Base-by-base conservation (phyloP, 1,140 invertebrate species). In the Meteorus sp. region DNA sequence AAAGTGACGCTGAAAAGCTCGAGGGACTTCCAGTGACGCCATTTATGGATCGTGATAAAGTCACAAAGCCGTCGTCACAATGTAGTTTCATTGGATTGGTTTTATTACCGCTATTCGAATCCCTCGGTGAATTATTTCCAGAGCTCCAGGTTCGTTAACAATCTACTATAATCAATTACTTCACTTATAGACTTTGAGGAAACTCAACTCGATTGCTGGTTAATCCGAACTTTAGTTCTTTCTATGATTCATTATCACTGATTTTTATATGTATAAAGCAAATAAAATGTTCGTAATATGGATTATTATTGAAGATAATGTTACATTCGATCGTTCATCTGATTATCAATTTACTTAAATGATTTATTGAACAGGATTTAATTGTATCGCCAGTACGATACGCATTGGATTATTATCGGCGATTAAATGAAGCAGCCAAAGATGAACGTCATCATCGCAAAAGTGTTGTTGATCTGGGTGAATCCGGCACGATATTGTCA, bases 11-110 rank as follows among this genome's bases (percentile, higher is more conserved):
- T 5, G 91, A 94, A 70, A 93, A 93, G 71, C 80, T 90, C 35
- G 89, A 92, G 74, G 91, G 91, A 6, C 80, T 94, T 56, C 91
- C 91, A 1, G 90, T 93, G 1, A 92, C 91, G 5, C 91, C 91
- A 0, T 94, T 93, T 70, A 94, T 94, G 92, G 92, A 94, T 72
- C 83, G 91, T n/a, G 90, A 93, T 58, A 93, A 92, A 79, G 89
- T 94, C 9, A 92, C 90, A 33, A 93, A 93, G 76, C 88, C 90
- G 2, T 89, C 89, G 22, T 92, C 91, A 0, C 92, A 94, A 73
- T 89, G 90, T 71, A 89, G 89, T 52, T 94, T 94, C 76, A 94
- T 94, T 65, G 90, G 91, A 15, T 84, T 92, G 64, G 91, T 93
- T 27, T 81, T 94, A 1, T 77, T 94, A 54, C 92, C 92, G 1